A percentile compares a stretch with the other conserved stretches of the same genome.
Conservation (phyloP, 2,113 vertebrate species). For the Taurulus bubalis region DNA sequence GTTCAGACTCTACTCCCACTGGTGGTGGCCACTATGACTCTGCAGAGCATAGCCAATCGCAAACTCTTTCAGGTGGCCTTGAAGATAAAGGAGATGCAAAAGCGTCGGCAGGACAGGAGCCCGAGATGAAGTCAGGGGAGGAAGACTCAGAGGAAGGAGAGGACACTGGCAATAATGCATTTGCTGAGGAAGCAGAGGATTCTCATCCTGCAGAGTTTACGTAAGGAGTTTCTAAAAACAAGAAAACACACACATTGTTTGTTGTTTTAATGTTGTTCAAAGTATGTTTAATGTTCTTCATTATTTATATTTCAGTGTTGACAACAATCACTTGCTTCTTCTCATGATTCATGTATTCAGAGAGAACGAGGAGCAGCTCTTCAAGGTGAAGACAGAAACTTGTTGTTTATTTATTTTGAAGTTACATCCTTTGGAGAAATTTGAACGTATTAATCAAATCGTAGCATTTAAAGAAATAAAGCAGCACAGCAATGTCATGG, state of each 20-base stretch:
- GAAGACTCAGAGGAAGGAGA: conserved; percentile 35
- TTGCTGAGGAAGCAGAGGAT: conserved; percentile 70
- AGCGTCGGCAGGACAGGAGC: conserved; percentile 61
- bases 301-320: conserved; percentile 86
- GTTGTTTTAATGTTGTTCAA: not conserved
- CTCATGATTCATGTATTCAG: conserved; percentile 98
- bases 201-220: conserved; percentile 94
- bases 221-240: conserved; percentile 76
- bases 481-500: not conserved
- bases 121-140: conserved; percentile 47
- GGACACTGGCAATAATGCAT: conserved; percentile 54
- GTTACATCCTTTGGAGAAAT: not conserved
- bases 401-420: not conserved
- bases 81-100: conserved; percentile 84
- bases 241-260: not conserved
- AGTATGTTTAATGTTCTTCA: conserved; percentile 24
- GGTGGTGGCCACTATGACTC: conserved; percentile 94
- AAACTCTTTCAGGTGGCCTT: conserved; percentile 91
- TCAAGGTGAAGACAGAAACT: conserved; percentile 84
- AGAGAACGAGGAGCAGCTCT: conserved; percentile 97
- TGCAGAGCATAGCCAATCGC: conserved; percentile 92
- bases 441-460: not conserved
- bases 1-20: conserved; percentile 91
- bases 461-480: not conserved
- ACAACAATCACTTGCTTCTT: conserved; percentile 97